A percentile compares a stretch with the other conserved stretches of the same genome.
phyloP scores from a whole-genome alignment of 2,888 invertebrate genomes.

The Embidobia sp. region DNA sequence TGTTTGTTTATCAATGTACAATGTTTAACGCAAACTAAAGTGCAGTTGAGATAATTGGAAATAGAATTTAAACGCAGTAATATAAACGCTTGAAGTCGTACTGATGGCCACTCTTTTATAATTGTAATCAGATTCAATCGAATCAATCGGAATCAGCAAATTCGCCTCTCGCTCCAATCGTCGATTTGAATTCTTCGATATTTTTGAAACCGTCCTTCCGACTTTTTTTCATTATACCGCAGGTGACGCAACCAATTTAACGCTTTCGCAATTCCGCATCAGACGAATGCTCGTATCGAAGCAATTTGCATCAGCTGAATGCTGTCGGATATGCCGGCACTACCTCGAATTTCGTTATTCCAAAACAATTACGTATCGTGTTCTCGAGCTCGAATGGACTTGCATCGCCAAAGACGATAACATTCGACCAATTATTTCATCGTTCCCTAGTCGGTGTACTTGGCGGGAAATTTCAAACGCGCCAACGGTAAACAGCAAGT shows the following conservation, averaged over 20 bases:
- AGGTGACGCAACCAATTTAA: slow-evolving; percentile 64
- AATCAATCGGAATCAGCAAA: slow-evolving; percentile 11
- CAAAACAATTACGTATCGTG: slow-evolving; percentile 61
- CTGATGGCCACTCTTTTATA: too few relatives aligned
- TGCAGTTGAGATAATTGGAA: too few relatives aligned
- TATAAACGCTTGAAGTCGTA: too few relatives aligned
- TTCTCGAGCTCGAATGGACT: slow-evolving; percentile 51
- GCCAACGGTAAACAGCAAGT: too few relatives aligned
- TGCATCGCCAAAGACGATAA: slow-evolving; percentile 56
- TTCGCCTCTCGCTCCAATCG: slow-evolving; percentile 4
- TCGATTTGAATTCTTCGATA: slow-evolving; percentile 4
- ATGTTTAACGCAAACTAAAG: too few relatives aligned
- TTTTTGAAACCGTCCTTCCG: slow-evolving; percentile 36
- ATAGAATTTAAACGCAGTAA: too few relatives aligned
- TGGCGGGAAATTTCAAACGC: not conserved
- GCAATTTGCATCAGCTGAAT: slow-evolving; percentile 63
- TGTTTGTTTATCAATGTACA: too few relatives aligned
- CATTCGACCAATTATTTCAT: slow-evolving; percentile 55
- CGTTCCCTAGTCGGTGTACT: not conserved
- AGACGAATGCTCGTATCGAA: slow-evolving; percentile 49
- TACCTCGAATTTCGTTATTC: slow-evolving; percentile 65
- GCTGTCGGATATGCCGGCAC: slow-evolving; percentile 54
- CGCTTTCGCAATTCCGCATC: slow-evolving; percentile 60
- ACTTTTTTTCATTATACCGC: slow-evolving; percentile 42
- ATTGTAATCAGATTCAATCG: too few relatives aligned